Evolutionary conservation across 2,113 vertebrate genomes (phyloP).

Genomic region (Vimba vimba): DNA sequence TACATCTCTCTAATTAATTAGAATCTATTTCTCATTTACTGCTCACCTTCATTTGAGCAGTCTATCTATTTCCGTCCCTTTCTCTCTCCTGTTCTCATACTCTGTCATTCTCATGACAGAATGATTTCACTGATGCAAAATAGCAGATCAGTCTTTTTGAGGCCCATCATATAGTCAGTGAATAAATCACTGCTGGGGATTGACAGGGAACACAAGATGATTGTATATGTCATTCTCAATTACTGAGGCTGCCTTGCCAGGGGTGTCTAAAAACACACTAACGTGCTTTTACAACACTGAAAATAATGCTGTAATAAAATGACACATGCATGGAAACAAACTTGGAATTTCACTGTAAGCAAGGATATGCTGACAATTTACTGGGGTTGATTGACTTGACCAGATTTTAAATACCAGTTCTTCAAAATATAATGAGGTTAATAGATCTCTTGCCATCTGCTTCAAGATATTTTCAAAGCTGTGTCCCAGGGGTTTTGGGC

Average conservation of each 20-base stretch:
- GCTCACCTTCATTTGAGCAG: neutral
- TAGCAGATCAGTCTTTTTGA: constrained; percentile 5
- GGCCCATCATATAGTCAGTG: constrained; percentile 6
- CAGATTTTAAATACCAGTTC: constrained; percentile 7
- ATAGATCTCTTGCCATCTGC: constrained; percentile 34
- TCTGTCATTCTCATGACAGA: neutral
- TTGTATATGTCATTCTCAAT: constrained; percentile 29
- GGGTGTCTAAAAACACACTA: neutral
- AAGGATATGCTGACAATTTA: neutral
- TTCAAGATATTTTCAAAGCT: constrained; percentile 43
- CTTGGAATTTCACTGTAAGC: neutral
- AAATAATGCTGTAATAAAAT: neutral
- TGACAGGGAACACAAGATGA: constrained; percentile 30
- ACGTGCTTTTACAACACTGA: neutral
- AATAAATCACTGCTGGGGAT: constrained; percentile 44
- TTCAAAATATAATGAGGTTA: constrained; percentile 13
- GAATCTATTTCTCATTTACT: neutral
- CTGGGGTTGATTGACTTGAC: constrained; percentile 28
- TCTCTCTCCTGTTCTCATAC: neutral
- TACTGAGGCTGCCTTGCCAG: constrained; percentile 19
- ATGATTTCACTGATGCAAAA: constrained; percentile 42
- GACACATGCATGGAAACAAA: neutral
- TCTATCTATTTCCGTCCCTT: neutral
- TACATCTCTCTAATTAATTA: constrained; percentile 9
- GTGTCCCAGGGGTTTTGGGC: constrained; percentile 57